These are phyloP conservation scores for Leptocoma aspasia DNA, from an alignment of 2,113 vertebrate species.

Conservation along the genomic window DNA sequence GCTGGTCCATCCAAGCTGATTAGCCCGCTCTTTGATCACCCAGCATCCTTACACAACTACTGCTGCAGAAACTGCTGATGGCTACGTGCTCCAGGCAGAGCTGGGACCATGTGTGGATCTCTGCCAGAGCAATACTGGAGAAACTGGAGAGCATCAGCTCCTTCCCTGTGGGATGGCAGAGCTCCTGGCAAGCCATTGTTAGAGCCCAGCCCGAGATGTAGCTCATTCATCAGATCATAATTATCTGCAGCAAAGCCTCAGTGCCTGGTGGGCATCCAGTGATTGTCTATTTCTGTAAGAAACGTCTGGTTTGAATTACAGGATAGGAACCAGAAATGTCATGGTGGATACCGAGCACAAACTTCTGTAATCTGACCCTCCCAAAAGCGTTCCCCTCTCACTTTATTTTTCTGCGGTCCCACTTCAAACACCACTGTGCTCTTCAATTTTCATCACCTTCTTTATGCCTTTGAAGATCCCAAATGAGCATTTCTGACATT, in stretches of 20 bases:
- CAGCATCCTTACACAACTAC: not conserved
- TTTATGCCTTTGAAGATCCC: conserved; percentile 18
- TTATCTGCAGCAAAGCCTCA: not conserved
- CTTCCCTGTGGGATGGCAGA: not conserved
- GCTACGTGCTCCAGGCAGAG: not conserved
- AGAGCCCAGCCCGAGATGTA: not conserved
- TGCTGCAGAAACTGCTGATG: not conserved
- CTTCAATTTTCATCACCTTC: not conserved
- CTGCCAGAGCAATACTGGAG: not conserved
- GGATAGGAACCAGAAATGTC: conserved; percentile 40
- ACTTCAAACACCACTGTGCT: conserved; percentile 14
- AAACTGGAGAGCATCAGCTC: not conserved
- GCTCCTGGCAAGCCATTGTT: conserved; percentile 27
- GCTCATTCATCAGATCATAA: conserved; percentile 34
- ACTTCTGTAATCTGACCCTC: conserved; percentile 17
- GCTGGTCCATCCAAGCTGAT: not conserved
- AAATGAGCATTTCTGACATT: conserved; percentile 41
- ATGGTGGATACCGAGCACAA: not conserved
- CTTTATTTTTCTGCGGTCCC: conserved; percentile 3
- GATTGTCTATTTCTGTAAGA: conserved; percentile 46
- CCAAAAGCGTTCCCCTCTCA: not conserved
- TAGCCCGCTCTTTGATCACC: not conserved
- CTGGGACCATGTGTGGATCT: not conserved
- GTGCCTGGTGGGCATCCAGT: conserved; percentile 49
- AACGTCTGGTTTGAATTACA: not conserved